Base-by-base conservation (phyloP, 2,113 vertebrate species). In the Plotosus lineatus region DNA sequence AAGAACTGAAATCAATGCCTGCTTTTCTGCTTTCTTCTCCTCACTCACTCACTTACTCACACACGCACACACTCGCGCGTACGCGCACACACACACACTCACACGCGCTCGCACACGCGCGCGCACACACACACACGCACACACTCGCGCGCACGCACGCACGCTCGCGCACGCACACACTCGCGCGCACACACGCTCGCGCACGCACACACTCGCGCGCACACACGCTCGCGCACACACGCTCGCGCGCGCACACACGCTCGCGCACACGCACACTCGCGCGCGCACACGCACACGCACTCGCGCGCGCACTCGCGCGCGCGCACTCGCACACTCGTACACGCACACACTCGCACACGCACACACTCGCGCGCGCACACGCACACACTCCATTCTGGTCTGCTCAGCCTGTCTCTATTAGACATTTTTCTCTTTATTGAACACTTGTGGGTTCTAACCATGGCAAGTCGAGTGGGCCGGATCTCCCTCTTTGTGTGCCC, bases 1-100 rank as follows among this genome's bases (percentile, higher is more conserved):
- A 74, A 73, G 50, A 61, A 23, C 68, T 74, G 69, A 74, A 74
- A 73, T 80, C 68, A 72, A 58, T 71, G 78, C 66, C 50, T 48
- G 40, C 40, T 46, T 17, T 58, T 60, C 66, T 36, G 23, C 46
- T 79, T 69, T 79, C 28, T 14, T 60, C 23, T 71, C 10, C 33
- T 17, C 60, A 61, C 44, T 51, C 63, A 40, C 36, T 36, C 44
- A 11, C 26, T 38, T 44, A 66, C 9, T 36, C 56, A 19, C 36
- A 56, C 7, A 68, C 31, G 53, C 51, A 44, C 17, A 28, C 55
- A n/a, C n/a, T n/a, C 23, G 40, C 42, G 33, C 12, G 8, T 38
- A 46, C 28, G 73, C 11, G 33, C 19, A 44, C 14, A 44, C 38
- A 68, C 65, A 68, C 65, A 68, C 65, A 66, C 36, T 42, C 65